Evolutionary conservation across 2,797 vertebrate genomes (phyloP), one percentile per base, ranked within the genome.

Genomic region (Pteropus rufus): DNA sequence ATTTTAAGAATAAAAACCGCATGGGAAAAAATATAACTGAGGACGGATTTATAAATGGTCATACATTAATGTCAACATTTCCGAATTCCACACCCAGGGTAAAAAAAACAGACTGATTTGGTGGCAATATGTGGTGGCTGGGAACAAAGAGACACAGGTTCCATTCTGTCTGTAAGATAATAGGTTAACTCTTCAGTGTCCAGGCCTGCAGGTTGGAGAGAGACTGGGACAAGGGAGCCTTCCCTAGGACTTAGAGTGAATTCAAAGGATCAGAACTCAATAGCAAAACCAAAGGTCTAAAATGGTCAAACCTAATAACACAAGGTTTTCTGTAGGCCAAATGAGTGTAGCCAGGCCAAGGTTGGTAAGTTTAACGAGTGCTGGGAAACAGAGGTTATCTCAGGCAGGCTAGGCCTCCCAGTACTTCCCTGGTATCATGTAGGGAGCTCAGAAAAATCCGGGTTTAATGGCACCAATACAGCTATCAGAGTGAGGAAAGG

Each of bases 1-100:
- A 86, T 19, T 72, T 95, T 87, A 86, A 96, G 81, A 90, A 94
- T 88, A 46, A 95, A 94, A 89, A 65, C 2, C 15, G 79, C 60
- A 69, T 69, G 58, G 34, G n/a, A 9, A 96, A 95, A 94, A 92
- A 93, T 62, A 92, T 62, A 85, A 67, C 31, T 24, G 23, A 90
- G 24, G 56, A 89, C 26, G 84, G 24, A 58, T 86, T 90, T 96
- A 77, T 70, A 36, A 60, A 69, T 54, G 46, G 64, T 81, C 58
- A 70, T 70, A 23, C 15, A 69, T 73, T 77, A 96, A 90, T 54
- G 62, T 29, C 62, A 93, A 56, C 64, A 91, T 41, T 76, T 93
- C n/a, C 44, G 65, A 86, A 97, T 76, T 76, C 8, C 39, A 90
- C 44, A 93, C 10, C 12, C 11, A 89, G 65, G 10, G 1, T 26